A percentile compares a stretch with the other conserved stretches of the same genome.
Conservation (phyloP, 2,888 invertebrate genomes). For the Andrena praecox region DNA sequence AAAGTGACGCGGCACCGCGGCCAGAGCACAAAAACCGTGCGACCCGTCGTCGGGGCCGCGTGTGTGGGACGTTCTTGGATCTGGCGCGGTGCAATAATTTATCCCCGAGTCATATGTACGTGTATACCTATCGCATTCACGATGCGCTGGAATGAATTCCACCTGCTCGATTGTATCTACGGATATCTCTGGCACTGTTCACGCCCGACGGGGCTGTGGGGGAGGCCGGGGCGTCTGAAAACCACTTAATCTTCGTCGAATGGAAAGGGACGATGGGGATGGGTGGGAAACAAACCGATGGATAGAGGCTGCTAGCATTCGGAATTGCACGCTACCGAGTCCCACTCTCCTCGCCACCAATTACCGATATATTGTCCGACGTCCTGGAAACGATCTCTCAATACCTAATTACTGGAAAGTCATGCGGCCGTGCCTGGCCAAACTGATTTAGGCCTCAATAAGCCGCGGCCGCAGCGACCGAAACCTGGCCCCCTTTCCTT, state of each 20-base stretch:
- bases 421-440: slow-evolving; percentile 50
- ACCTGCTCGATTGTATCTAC: slow-evolving; percentile 64
- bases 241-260: slow-evolving; percentile 72
- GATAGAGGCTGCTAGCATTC: slow-evolving; percentile 43
- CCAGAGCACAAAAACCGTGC: neutral
- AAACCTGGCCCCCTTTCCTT: slow-evolving; percentile 33
- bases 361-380: slow-evolving; percentile 55
- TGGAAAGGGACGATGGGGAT: slow-evolving; percentile 22
- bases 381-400: slow-evolving; percentile 65
- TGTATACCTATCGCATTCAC: slow-evolving; percentile 31
- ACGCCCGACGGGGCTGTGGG: slow-evolving; percentile 21
- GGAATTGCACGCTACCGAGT: slow-evolving; percentile 63
- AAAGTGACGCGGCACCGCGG: neutral
- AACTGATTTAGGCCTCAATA: slow-evolving; percentile 74
- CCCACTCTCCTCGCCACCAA: slow-evolving; percentile 58
- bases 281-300: slow-evolving; percentile 26
- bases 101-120: slow-evolving; percentile 25
- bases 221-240: slow-evolving; percentile 42
- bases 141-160: slow-evolving; percentile 61
- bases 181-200: slow-evolving; percentile 61
- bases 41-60: neutral
- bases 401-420: slow-evolving; percentile 72
- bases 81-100: slow-evolving; percentile 48
- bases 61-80: neutral
- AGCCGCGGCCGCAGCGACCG: slow-evolving; percentile 39